These are phyloP conservation scores for Girardinus metallicus DNA, from an alignment of 2,797 vertebrate species.

Conservation along the genomic window DNA sequence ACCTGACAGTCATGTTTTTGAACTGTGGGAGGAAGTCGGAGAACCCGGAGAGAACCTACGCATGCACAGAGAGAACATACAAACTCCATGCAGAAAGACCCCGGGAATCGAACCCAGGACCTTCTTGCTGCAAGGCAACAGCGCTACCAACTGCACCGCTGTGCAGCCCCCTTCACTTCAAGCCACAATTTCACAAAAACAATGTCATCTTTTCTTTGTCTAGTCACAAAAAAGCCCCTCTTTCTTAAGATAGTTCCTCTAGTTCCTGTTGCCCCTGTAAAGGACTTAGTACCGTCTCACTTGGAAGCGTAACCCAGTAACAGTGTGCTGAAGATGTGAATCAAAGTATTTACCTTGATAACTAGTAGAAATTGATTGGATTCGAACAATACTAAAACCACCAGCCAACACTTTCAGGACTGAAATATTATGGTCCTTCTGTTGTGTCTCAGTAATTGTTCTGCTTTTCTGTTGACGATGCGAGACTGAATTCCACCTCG, in stretches of 20 bases:
- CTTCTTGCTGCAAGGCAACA: no score
- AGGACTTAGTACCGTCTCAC: not conserved
- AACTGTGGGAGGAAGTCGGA: no score
- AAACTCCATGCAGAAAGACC: no score
- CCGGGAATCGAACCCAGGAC: no score
- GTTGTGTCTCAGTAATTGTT: not conserved
- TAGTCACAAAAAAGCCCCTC: not conserved
- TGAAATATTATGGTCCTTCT: not conserved
- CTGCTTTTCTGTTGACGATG: conserved; percentile 7
- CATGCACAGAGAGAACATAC: no score
- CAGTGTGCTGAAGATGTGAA: not conserved
- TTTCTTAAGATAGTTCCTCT: not conserved
- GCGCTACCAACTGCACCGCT: no score
- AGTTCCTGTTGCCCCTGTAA: not conserved
- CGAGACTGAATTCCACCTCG: conserved; percentile 32
- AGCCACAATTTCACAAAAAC: no score
- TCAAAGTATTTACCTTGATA: not conserved
- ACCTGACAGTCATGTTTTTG: no score
- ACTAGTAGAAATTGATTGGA: not conserved
- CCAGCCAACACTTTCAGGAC: not conserved
- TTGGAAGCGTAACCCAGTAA: not conserved
- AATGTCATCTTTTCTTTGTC: not conserved
- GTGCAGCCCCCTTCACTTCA: no score
- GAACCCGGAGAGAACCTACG: no score
- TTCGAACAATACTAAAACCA: not conserved